Evolutionary conservation across 2,888 invertebrate genomes (phyloP).

Genomic region (Parochlus steinenii): DNA sequence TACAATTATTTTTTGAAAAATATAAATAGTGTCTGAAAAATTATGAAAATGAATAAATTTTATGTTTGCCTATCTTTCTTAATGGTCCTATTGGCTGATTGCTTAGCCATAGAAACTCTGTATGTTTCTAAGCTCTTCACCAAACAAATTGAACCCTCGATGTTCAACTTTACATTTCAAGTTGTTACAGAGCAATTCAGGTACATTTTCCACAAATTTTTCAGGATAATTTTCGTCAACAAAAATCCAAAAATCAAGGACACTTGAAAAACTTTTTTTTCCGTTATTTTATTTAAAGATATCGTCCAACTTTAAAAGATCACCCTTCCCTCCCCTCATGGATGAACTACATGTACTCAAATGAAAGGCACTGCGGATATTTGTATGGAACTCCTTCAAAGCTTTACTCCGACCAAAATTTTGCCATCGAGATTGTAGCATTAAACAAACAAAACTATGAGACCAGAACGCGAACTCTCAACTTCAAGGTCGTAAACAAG

Average conservation of each 20-base stretch:
- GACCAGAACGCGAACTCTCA: constrained; percentile 44
- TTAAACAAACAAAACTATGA: constrained; percentile 63
- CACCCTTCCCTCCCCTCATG: constrained; percentile 75
- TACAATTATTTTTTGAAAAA: too few relatives aligned
- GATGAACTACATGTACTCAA: constrained; percentile 71
- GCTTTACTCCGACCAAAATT: constrained; percentile 33
- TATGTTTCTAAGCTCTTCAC: constrained; percentile 52
- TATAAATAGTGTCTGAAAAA: too few relatives aligned
- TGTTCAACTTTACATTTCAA: constrained; percentile 59
- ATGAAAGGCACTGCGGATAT: constrained; percentile 59
- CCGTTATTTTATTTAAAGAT: constrained; percentile 32
- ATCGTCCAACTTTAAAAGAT: constrained; percentile 55
- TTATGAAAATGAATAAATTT: too few relatives aligned
- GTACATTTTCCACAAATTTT: too few relatives aligned
- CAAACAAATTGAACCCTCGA: constrained; percentile 55
- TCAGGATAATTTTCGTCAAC: too few relatives aligned
- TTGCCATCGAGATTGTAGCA: constrained; percentile 56
- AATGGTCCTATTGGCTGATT: too few relatives aligned
- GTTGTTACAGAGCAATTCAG: constrained; percentile 26
- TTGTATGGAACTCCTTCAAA: constrained; percentile 72
- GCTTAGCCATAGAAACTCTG: too few relatives aligned
- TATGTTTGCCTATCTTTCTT: too few relatives aligned
- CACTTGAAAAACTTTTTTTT: neutral
- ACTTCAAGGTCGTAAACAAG: constrained; percentile 47
- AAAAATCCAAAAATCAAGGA: constrained; percentile 3